Evolutionary conservation across 2,888 invertebrate species (phyloP), one percentile per base, ranked within the genome.

Genomic region (Ormia ochracea): DNA sequence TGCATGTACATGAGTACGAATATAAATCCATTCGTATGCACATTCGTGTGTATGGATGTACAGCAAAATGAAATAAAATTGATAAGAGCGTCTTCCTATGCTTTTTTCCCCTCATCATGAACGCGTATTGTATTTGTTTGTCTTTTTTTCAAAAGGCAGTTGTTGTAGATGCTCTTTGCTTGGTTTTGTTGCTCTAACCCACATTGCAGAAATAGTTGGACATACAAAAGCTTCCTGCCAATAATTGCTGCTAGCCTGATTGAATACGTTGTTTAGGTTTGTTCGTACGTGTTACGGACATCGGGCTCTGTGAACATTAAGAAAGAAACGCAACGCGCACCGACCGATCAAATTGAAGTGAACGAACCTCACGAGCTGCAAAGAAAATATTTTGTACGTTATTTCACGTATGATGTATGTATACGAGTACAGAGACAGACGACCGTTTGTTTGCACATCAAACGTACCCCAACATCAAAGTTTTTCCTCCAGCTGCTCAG

Each of bases 261-360:
- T 17, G 38, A 66, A 81, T 79, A 78, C 78, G 80, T 80, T 80
- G 80, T 80, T 80, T 80, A 76, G 76, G 80, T 80, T 80, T 80
- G 80, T 72, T 80, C 72, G 80, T 80, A 80, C 75, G 80, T 80
- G 54, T 59, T 59, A 75, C 65, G 74, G 28, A 66, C 65, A 21
- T 43, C 54, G 17, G 41, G 23, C 54, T 70, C 50, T n/a, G 26
- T 19, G 33, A 19, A 38, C 3, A 23, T 7, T 2, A 50, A 14
- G 1, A 50, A 50, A 4, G 14, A 50, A 50, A 50, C 26, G 23
- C 45, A 23, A 33, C 45, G 31, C 14, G 19, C 21, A 33, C 33
- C 17, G n/a, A n/a, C n/a, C n/a, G n/a, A n/a, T 14, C 9, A 59
- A 59, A 36, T 23, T 23, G 33, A 50, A 69, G 26, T 66, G 66